These are phyloP conservation scores for Enteromius afrohamiltoni DNA, from an alignment of 2,797 vertebrate genomes.

Conservation along the genomic window DNA sequence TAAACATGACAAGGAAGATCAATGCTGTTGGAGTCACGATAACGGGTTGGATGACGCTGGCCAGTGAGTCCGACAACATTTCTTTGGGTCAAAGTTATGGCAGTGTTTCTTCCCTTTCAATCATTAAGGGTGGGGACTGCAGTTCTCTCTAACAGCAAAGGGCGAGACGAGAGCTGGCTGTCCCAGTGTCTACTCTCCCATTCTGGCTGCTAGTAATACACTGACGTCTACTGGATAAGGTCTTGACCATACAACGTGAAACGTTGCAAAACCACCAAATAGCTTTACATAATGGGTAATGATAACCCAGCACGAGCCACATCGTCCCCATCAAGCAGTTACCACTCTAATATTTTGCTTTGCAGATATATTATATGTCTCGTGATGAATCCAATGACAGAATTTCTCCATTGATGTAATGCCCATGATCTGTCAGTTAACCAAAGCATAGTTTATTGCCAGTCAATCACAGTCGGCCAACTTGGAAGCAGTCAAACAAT, in stretches of 20 bases:
- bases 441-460: slow-evolving; percentile 63
- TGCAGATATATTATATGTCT: slow-evolving; percentile 58
- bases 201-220: slow-evolving; percentile 26
- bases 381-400: slow-evolving; percentile 61
- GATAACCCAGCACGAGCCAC: slow-evolving; percentile 54
- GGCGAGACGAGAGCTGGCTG: slow-evolving; percentile 15
- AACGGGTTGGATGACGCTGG: slow-evolving; percentile 73
- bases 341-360: slow-evolving; percentile 51
- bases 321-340: slow-evolving; percentile 48
- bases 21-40: slow-evolving; percentile 84
- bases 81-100: slow-evolving; percentile 6
- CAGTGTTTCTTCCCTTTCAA: slow-evolving; percentile 25
- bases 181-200: slow-evolving; percentile 32
- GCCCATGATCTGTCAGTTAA: slow-evolving; percentile 63
- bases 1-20: slow-evolving; percentile 93
- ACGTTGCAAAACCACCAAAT: slow-evolving; percentile 56
- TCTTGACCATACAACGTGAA: slow-evolving; percentile 38
- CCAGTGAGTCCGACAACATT: slow-evolving; percentile 56
- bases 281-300: slow-evolving; percentile 56
- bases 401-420: slow-evolving; percentile 63
- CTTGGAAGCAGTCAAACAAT: slow-evolving; percentile 54
- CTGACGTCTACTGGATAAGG: slow-evolving; percentile 45
- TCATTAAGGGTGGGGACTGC: slow-evolving; percentile 22
- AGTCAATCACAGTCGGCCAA: slow-evolving; percentile 57
- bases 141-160: slow-evolving; percentile 26